Conservation (phyloP, 2,113 vertebrate species). For the Agapornis roseicollis region DNA sequence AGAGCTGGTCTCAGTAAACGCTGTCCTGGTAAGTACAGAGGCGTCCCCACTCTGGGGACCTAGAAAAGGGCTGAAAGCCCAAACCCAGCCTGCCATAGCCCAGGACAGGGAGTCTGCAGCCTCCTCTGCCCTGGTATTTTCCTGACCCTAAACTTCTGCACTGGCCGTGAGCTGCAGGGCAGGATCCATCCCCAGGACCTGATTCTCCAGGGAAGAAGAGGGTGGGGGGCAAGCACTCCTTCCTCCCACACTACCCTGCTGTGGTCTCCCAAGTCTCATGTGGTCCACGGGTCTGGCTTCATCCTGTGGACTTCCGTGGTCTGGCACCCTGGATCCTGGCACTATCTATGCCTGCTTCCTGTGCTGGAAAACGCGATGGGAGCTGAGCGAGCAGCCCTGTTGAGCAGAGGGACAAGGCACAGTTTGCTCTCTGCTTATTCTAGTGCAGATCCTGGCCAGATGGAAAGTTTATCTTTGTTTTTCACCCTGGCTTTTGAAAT, state of each 20-base stretch:
- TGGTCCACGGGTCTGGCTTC: background rate
- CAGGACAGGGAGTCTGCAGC: background rate
- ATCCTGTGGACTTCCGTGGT: background rate
- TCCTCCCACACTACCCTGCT: background rate
- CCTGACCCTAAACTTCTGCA: no score
- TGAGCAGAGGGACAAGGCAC: background rate
- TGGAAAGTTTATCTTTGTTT: background rate
- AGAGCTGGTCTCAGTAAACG: background rate
- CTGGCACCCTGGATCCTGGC: background rate
- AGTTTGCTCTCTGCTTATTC: background rate
- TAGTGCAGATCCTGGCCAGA: background rate
- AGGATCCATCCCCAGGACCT: background rate
- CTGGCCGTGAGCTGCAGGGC: background rate
- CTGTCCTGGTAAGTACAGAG: background rate
- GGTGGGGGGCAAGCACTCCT: fast-evolving
- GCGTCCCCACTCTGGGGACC: background rate
- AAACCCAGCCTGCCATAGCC: background rate
- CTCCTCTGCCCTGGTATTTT: background rate
- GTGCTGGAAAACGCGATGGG: background rate
- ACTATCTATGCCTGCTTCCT: background rate
- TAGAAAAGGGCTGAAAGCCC: background rate
- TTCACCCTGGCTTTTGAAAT: background rate
- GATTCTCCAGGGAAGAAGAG: background rate
- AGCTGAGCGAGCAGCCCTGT: background rate
- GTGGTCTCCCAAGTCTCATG: background rate